phyloP scores from a whole-genome alignment of 2,113 vertebrate species.

The Himantopus leucocephalus region DNA sequence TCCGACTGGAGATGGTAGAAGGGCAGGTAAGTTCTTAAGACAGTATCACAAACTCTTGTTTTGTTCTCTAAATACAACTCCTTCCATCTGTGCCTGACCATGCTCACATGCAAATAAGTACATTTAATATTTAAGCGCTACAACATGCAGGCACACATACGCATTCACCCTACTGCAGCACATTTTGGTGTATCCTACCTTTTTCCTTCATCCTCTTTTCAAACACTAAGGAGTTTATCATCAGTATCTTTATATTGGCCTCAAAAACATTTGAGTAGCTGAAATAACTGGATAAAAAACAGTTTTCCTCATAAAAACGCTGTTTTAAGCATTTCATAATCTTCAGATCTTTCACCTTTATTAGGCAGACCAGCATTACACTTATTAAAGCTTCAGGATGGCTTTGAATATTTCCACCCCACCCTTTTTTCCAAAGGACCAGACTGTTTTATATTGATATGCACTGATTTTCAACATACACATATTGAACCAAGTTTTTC shows the following conservation, averaged over 20 bases:
- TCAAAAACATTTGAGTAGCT: background rate
- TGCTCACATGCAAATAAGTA: background rate
- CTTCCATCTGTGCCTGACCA: background rate
- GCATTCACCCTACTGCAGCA: background rate
- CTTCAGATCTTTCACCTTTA: background rate
- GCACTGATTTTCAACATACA: background rate
- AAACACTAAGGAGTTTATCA: background rate
- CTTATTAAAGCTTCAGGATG: background rate
- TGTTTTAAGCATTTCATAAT: background rate
- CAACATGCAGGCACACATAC: background rate
- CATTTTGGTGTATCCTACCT: background rate
- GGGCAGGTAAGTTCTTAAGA: background rate
- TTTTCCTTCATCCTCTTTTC: background rate
- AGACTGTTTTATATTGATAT: background rate
- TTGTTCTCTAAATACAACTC: background rate
- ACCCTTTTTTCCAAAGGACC: background rate
- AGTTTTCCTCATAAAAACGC: background rate
- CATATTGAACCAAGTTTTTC: background rate
- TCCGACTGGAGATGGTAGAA: accelerated
- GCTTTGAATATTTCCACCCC: background rate
- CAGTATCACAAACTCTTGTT: background rate
- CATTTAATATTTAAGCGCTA: background rate
- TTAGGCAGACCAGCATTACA: background rate
- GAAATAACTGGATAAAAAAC: background rate
- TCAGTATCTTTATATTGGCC: background rate